Evolutionary conservation across 2,888 invertebrate species (phyloP).

Genomic region (Drosophila nr. perissopoda): DNA sequence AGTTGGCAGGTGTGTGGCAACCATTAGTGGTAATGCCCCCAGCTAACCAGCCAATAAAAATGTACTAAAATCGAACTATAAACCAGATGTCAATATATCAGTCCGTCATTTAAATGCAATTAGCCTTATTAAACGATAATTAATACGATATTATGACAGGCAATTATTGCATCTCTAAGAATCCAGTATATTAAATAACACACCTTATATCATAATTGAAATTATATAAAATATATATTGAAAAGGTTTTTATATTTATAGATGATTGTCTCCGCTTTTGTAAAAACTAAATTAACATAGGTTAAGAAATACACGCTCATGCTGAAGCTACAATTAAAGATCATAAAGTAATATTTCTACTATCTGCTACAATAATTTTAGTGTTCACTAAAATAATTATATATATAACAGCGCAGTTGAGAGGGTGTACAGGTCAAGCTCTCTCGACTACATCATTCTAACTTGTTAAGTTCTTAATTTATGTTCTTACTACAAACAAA

Average conservation of each 20-base stretch:
- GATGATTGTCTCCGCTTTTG: neutral
- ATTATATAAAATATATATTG: too few relatives aligned
- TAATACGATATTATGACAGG: neutral
- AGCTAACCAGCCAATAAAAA: constrained; percentile 9
- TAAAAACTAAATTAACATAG: neutral
- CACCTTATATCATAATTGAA: too few relatives aligned
- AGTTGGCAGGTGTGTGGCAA: neutral
- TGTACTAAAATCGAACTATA: constrained; percentile 18
- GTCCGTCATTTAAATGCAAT: constrained; percentile 25
- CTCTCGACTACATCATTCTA: neutral
- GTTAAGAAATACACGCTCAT: too few relatives aligned
- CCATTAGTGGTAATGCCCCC: constrained; percentile 4
- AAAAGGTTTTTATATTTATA: neutral
- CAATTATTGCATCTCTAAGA: too few relatives aligned
- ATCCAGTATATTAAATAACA: too few relatives aligned
- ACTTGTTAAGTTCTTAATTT: neutral
- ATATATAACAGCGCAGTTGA: neutral
- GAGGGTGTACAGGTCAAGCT: neutral
- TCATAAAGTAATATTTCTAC: neutral
- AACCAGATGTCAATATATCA: constrained; percentile 4
- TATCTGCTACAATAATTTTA: neutral
- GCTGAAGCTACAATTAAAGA: neutral
- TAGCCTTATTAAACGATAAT: constrained; percentile 14
- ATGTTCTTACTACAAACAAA: accelerated
- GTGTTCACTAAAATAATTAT: neutral